Conservation (phyloP, 23 tunicate species). For the Trididemnum miniatum region DNA sequence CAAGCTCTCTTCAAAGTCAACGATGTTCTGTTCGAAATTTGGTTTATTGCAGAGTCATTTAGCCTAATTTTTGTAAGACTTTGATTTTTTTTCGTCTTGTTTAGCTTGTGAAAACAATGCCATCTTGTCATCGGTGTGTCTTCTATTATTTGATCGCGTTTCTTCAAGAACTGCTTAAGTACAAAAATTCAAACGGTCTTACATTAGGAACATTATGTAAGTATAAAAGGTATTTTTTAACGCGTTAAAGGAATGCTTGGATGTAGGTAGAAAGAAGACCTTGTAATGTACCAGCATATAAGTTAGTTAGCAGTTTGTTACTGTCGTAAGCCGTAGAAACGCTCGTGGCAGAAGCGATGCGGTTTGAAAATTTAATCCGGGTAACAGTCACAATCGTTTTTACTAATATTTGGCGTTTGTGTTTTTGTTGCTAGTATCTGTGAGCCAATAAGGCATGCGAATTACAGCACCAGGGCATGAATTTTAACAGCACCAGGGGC, state of each 20-base stretch:
- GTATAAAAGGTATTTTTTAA: not conserved
- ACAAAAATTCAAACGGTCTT: slow-evolving; percentile 45
- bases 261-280: too few relatives aligned
- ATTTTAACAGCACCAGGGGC: too few relatives aligned
- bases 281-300: not conserved
- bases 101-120: slow-evolving; percentile 53
- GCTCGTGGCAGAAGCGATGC: too few relatives aligned
- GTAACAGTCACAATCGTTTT: too few relatives aligned
- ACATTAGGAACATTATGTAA: slow-evolving; percentile 41
- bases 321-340: too few relatives aligned
- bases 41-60: not conserved
- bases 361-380: too few relatives aligned
- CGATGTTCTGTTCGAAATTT: not conserved
- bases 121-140: slow-evolving; percentile 57
- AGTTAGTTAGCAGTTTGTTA: not conserved
- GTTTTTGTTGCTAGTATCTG: too few relatives aligned
- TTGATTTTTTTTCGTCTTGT: not conserved
- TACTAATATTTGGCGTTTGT: too few relatives aligned
- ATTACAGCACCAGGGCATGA: too few relatives aligned
- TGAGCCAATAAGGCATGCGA: too few relatives aligned
- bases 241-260: not conserved
- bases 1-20: too few relatives aligned
- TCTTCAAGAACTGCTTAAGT: slow-evolving; percentile 67
- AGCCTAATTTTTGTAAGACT: not conserved
- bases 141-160: slow-evolving; percentile 70